These are phyloP conservation scores for Rhinoraja longicauda DNA, from an alignment of 2,797 vertebrate genomes.

Conservation along the genomic window DNA sequence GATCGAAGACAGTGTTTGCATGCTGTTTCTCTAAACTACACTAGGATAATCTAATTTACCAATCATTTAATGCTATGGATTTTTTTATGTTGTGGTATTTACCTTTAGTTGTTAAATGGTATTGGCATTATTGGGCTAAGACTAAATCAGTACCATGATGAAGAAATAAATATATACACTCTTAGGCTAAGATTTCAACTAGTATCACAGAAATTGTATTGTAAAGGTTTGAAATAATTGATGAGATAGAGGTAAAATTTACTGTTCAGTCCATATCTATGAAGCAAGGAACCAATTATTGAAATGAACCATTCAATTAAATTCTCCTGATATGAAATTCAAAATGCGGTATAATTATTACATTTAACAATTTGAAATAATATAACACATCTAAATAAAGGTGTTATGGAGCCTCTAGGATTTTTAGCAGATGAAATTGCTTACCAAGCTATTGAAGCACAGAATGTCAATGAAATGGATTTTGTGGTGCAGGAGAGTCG, in stretches of 20 bases:
- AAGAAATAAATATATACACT: background rate
- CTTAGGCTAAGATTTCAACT: background rate
- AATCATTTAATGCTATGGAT: background rate
- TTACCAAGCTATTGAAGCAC: no score
- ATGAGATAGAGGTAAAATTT: background rate
- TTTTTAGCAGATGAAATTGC: background rate
- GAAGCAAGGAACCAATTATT: background rate
- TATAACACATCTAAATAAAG: no score
- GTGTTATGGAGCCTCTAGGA: background rate
- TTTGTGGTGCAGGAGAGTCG: background rate
- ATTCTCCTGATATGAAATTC: background rate
- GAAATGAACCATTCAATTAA: background rate
- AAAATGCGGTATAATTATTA: no score
- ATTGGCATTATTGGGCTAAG: background rate
- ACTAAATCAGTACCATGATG: background rate
- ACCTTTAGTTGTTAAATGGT: background rate
- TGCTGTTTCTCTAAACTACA: no score
- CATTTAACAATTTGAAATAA: no score
- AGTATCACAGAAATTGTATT: background rate
- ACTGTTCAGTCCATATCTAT: background rate
- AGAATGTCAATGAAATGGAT: background rate
- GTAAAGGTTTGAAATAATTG: background rate
- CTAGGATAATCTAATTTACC: background rate
- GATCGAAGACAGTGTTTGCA: no score
- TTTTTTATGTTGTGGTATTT: background rate